A percentile compares a stretch with the other conserved stretches of the same genome.
These are phyloP conservation scores for Rachycentron canadum DNA, from an alignment of 2,797 vertebrate species.

Conservation along the genomic window DNA sequence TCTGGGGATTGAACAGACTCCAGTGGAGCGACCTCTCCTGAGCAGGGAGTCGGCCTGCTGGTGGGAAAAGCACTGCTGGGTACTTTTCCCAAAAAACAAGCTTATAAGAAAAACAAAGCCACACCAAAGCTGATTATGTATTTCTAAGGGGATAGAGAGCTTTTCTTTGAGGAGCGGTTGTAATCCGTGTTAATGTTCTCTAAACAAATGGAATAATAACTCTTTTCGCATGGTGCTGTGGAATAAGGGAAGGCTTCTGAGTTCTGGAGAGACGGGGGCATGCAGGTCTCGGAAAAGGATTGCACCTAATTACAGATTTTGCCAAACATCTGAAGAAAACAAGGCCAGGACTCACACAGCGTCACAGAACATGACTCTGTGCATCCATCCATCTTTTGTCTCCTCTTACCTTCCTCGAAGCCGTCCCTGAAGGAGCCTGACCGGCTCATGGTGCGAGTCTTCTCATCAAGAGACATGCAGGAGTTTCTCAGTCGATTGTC, in stretches of 20 bases:
- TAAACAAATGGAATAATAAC: constrained; percentile 67
- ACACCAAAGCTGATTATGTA: constrained; percentile 73
- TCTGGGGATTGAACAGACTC: constrained; percentile 44
- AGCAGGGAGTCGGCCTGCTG: constrained; percentile 44
- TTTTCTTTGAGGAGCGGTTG: constrained; percentile 54
- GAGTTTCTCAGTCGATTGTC: constrained; percentile 95
- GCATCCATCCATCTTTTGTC: background rate
- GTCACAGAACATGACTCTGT: background rate
- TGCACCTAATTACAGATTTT: constrained; percentile 47
- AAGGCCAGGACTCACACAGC: constrained; percentile 13
- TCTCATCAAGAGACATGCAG: constrained; percentile 97
- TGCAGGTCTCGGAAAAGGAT: constrained; percentile 36
- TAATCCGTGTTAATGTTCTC: constrained; percentile 69
- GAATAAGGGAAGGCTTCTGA: constrained; percentile 23
- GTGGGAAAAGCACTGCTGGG: constrained; percentile 62
- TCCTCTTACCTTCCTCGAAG: constrained; percentile 94
- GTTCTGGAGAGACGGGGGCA: background rate
- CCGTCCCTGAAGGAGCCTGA: constrained; percentile 97
- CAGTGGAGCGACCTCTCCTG: constrained; percentile 29
- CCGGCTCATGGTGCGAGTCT: constrained; percentile 95
- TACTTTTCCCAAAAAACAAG: constrained; percentile 70
- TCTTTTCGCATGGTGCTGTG: constrained; percentile 39
- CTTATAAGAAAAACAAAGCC: constrained; percentile 69
- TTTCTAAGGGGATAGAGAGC: constrained; percentile 58
- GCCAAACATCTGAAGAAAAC: constrained; percentile 7